These are phyloP conservation scores for Hydrotaea cyrtoneurina DNA, from an alignment of 2,888 invertebrate species.

Conservation along the genomic window DNA sequence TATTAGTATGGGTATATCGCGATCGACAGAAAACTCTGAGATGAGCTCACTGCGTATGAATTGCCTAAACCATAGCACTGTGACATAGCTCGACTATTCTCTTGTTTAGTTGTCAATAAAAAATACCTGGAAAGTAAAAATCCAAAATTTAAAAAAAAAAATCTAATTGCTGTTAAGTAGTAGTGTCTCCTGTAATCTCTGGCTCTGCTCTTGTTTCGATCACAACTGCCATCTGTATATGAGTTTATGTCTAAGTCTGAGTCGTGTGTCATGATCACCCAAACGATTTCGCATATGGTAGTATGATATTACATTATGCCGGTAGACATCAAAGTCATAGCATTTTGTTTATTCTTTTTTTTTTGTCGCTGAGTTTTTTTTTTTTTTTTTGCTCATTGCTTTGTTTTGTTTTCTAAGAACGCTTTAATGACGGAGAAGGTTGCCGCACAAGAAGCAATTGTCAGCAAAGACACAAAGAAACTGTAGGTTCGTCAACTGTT, in stretches of 20 bases:
- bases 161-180: too few species aligned
- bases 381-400: not conserved
- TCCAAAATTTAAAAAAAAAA: too few species aligned
- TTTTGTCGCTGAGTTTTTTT: not conserved
- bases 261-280: not conserved
- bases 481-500: not conserved
- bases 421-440: not conserved
- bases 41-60: too few species aligned
- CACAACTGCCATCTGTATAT: not conserved
- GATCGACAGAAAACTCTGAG: too few species aligned
- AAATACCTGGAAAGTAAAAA: too few species aligned
- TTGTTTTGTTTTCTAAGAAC: not conserved
- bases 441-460: slow-evolving; percentile 3
- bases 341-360: slow-evolving; percentile 1
- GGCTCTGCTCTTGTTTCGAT: not conserved
- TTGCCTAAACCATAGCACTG: too few species aligned
- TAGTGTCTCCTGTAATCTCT: too few species aligned
- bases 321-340: slow-evolving; percentile 59
- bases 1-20: too few species aligned
- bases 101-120: too few species aligned
- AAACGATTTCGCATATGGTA: slow-evolving; percentile 21
- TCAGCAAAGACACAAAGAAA: not conserved
- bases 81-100: too few species aligned
- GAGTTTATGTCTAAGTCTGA: not conserved
- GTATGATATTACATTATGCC: slow-evolving; percentile 61